These are phyloP conservation scores for Hydrocynus forskahlii DNA, from an alignment of 2,797 vertebrate genomes.

Conservation along the genomic window DNA sequence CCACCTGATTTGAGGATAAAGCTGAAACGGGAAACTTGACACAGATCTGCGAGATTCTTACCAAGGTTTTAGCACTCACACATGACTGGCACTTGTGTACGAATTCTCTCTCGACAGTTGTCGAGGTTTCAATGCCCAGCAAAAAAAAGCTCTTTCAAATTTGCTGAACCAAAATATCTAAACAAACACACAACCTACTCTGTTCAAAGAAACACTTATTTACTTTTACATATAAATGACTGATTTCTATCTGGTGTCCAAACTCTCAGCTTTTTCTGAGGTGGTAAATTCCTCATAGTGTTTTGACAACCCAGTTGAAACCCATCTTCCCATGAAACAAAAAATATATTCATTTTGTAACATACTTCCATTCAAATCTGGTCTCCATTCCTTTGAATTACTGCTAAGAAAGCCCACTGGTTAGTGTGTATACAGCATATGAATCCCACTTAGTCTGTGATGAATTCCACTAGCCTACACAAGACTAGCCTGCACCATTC, in stretches of 20 bases:
- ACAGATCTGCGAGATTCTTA: slow-evolving; percentile 74
- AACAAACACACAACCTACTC: slow-evolving; percentile 16
- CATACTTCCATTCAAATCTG: slow-evolving; percentile 18
- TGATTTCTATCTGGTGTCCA: slow-evolving; percentile 2
- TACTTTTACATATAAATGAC: slow-evolving; percentile 3
- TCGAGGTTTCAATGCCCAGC: slow-evolving; percentile 31
- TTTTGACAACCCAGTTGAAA: slow-evolving; percentile 24
- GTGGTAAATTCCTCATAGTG: slow-evolving; percentile 19
- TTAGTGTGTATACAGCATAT: slow-evolving; percentile 64
- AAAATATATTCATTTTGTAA: slow-evolving; percentile 19
- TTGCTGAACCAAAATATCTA: neutral
- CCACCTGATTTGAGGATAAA: slow-evolving; percentile 33
- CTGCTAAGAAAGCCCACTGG: slow-evolving; percentile 52
- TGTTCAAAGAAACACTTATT: slow-evolving; percentile 18
- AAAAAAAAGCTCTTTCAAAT: slow-evolving; percentile 26
- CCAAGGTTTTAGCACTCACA: slow-evolving; percentile 58
- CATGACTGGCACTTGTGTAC: slow-evolving; percentile 43
- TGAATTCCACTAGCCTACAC: slow-evolving; percentile 49
- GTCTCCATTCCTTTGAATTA: slow-evolving; percentile 61
- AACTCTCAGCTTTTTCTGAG: slow-evolving; percentile 25
- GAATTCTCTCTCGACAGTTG: slow-evolving; percentile 12
- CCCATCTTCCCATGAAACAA: slow-evolving; percentile 13
- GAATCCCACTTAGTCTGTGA: slow-evolving; percentile 62
- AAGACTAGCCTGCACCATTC: slow-evolving; percentile 37
- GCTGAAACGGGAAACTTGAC: slow-evolving; percentile 56